A percentile compares a stretch with the other conserved stretches of the same genome.
Evolutionary conservation across 2,113 vertebrate species (phyloP).

Genomic region (Micronycteris hirsuta): DNA sequence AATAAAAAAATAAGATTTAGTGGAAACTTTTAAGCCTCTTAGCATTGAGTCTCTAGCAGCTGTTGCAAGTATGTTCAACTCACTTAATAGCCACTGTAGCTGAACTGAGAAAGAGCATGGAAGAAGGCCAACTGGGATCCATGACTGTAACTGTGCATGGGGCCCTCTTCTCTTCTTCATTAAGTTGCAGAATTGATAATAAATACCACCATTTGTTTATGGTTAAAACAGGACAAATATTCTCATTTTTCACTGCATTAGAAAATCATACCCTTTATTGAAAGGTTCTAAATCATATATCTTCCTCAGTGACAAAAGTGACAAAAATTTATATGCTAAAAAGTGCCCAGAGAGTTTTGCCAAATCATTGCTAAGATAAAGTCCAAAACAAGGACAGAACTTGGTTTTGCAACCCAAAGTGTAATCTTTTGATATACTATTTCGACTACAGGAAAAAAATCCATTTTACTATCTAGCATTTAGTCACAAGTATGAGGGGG

Average conservation of each 20-base stretch:
- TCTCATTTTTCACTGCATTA: neutral
- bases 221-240: neutral
- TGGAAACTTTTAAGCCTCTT: neutral
- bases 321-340: neutral
- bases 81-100: fast-evolving
- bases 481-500: neutral
- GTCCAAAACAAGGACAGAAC: neutral
- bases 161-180: neutral
- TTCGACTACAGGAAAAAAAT: neutral
- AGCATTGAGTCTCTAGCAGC: neutral
- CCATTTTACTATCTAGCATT: neutral
- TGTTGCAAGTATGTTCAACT: neutral
- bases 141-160: neutral
- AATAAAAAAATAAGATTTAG: neutral
- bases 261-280: neutral
- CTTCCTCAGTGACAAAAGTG: neutral
- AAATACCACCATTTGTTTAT: neutral
- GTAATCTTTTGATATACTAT: neutral
- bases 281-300: neutral
- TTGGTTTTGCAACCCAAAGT: neutral
- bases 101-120: neutral
- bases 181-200: neutral
- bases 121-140: neutral
- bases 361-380: slow-evolving; percentile 1
- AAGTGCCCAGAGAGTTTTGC: neutral